phyloP scores from a whole-genome alignment of 2,888 invertebrate species.

The Nomada goodeniana region DNA sequence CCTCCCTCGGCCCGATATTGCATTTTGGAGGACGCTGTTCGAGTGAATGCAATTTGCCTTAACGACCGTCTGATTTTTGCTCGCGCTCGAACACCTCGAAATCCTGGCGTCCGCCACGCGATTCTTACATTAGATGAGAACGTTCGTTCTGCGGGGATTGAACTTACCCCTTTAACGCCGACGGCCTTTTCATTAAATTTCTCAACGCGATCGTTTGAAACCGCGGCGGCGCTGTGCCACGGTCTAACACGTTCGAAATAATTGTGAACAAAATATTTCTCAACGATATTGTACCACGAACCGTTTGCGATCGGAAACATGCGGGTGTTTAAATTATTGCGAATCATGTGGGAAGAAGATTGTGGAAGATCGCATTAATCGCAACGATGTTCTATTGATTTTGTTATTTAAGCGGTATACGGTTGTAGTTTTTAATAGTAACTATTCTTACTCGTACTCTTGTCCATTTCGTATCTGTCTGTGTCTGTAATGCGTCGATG shows the following conservation, averaged over 20 bases:
- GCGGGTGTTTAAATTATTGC: too few species aligned
- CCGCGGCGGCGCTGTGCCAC: not conserved
- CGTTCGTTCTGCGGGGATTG: slow-evolving; percentile 22
- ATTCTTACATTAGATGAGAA: slow-evolving; percentile 27
- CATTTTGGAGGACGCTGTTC: slow-evolving; percentile 25
- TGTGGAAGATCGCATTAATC: too few species aligned
- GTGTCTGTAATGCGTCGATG: too few species aligned
- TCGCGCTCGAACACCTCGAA: slow-evolving; percentile 10
- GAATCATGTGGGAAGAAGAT: too few species aligned
- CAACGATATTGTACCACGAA: slow-evolving; percentile 4
- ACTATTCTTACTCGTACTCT: too few species aligned
- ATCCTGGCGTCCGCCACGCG: slow-evolving; percentile 7
- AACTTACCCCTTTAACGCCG: slow-evolving; percentile 37
- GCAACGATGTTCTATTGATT: too few species aligned
- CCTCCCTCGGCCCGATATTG: slow-evolving; percentile 15
- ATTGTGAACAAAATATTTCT: slow-evolving; percentile 5
- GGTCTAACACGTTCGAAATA: slow-evolving; percentile 26
- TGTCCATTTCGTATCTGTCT: too few species aligned
- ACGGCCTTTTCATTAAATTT: slow-evolving; percentile 52
- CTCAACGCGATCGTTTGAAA: slow-evolving; percentile 31
- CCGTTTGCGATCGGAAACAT: too few species aligned
- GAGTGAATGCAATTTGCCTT: slow-evolving; percentile 48
- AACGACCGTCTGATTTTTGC: slow-evolving; percentile 42
- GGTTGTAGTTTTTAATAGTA: too few species aligned
- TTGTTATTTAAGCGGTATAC: too few species aligned